Evolutionary conservation across 2,113 vertebrate genomes (phyloP).

Genomic region (Pelvicachromis taeniatus): DNA sequence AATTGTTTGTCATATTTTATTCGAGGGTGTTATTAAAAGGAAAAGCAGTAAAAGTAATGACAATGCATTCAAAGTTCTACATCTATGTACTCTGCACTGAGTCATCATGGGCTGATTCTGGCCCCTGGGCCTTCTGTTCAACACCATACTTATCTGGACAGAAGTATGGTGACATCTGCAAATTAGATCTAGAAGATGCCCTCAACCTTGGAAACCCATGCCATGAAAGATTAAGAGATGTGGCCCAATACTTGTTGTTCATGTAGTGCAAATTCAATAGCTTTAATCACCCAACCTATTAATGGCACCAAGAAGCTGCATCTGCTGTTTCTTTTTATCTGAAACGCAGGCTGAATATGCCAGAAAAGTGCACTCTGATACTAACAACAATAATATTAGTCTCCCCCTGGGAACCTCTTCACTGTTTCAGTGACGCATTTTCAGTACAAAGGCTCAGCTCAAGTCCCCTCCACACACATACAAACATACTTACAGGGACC

Average conservation of each 20-base stretch:
- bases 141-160: not conserved
- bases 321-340: slow-evolving; percentile 20
- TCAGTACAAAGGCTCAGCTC: slow-evolving; percentile 63
- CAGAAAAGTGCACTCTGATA: not conserved
- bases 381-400: slow-evolving; percentile 1
- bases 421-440: slow-evolving; percentile 60
- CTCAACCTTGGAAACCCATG: not conserved
- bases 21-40: too few species aligned
- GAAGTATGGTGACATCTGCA: not conserved
- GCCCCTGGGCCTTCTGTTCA: not conserved
- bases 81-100: not conserved
- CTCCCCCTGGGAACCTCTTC: slow-evolving; percentile 9
- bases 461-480: slow-evolving; percentile 47
- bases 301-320: not conserved
- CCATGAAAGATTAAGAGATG: not conserved
- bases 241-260: not conserved
- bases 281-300: not conserved
- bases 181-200: not conserved
- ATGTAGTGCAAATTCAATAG: not conserved
- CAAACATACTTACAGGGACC: slow-evolving; percentile 44
- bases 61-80: not conserved
- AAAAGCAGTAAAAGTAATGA: not conserved
- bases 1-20: too few species aligned
- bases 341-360: not conserved
- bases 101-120: not conserved